Conservation (phyloP, 2,113 vertebrate species). For the Heterocephalus glaber region DNA sequence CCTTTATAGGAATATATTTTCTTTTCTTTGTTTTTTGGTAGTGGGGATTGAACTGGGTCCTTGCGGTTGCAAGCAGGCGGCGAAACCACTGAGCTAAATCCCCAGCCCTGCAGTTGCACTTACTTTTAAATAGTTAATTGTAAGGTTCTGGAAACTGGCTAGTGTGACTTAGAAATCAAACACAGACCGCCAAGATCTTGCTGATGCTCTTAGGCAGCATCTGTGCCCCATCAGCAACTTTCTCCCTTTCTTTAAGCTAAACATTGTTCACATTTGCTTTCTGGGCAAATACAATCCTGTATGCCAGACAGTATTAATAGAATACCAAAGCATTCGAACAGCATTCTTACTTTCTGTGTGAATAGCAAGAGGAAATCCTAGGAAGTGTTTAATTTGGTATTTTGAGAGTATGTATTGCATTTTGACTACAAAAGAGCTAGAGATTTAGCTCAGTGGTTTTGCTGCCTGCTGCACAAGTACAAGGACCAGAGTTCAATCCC, state of each 20-base stretch:
- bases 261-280: slow-evolving; percentile 2
- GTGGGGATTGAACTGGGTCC: no score
- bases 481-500: no score
- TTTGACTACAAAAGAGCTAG: slow-evolving; percentile 57
- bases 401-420: slow-evolving; percentile 41
- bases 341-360: neutral
- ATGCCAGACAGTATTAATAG: neutral
- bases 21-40: no score
- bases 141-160: neutral
- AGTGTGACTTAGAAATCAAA: neutral
- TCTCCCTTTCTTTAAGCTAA: neutral
- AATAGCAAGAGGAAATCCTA: slow-evolving; percentile 43
- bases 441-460: no score
- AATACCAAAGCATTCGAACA: neutral
- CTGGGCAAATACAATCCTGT: neutral
- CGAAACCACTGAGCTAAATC: neutral
- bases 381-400: slow-evolving; percentile 46
- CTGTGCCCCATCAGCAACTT: neutral
- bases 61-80: no score
- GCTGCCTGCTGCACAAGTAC: no score
- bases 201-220: neutral
- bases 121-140: neutral
- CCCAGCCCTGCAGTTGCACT: no score
- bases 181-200: neutral
- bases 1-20: no score